Evolutionary conservation across 2,797 vertebrate genomes (phyloP).

Genomic region (Oreonectes daqikongensis): DNA sequence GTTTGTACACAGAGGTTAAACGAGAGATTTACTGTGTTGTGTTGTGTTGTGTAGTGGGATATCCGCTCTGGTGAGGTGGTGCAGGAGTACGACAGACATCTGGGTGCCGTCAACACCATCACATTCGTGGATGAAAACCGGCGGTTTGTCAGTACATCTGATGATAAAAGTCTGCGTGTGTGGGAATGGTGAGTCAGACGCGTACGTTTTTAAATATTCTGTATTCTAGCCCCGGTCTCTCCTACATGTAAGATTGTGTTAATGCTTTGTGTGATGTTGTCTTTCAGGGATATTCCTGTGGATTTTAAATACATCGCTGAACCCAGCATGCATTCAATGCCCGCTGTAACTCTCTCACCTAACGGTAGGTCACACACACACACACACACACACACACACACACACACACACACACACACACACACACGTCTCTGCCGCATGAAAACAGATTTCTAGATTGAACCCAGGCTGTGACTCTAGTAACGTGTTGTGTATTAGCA

Average conservation of each 20-base stretch:
- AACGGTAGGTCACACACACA: constrained; percentile 82
- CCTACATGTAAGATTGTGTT: background rate
- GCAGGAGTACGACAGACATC: constrained; percentile 95
- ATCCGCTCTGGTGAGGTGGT: constrained; percentile 93
- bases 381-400: no score
- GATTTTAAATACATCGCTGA: constrained; percentile 99
- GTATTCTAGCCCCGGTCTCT: background rate
- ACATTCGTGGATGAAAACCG: constrained; percentile 98
- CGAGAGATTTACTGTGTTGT: background rate
- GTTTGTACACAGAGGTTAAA: background rate
- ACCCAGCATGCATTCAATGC: constrained; percentile 99
- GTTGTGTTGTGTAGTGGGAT: constrained; percentile 84
- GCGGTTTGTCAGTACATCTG: constrained; percentile 96
- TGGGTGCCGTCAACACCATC: constrained; percentile 99
- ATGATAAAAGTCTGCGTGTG: constrained; percentile 96
- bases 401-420: no score
- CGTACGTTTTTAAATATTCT: no score
- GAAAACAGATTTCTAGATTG: no score
- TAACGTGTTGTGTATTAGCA: no score
- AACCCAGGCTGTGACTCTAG: no score
- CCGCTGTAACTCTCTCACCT: constrained; percentile 95
- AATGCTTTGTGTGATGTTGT: constrained; percentile 20
- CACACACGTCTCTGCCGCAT: no score
- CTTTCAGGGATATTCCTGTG: constrained; percentile 96
- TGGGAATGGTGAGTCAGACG: constrained; percentile 93